Evolutionary conservation across 2,888 invertebrate genomes (phyloP).

Genomic region (Ectropis crepuscularia): DNA sequence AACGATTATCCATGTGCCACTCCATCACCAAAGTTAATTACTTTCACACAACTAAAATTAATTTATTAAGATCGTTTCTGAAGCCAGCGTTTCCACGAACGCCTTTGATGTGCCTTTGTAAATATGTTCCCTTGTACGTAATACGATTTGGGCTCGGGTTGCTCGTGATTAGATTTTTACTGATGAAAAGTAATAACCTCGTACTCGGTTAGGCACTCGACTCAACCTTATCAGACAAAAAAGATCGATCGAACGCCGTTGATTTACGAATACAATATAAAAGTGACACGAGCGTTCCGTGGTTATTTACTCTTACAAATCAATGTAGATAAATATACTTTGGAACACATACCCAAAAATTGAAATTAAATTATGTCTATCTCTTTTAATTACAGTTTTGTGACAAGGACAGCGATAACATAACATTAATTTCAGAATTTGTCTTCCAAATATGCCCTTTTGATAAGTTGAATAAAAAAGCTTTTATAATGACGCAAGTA

Average conservation of each 20-base stretch:
- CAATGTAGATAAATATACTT: too few species aligned
- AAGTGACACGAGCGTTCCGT: background rate
- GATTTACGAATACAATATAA: slow-evolving; percentile 29
- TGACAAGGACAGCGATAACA: too few species aligned
- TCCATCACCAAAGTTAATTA: slow-evolving; percentile 33
- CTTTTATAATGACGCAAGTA: too few species aligned
- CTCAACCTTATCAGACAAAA: slow-evolving; percentile 40
- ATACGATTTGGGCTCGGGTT: slow-evolving; percentile 35
- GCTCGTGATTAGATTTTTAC: slow-evolving; percentile 40
- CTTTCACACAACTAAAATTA: slow-evolving; percentile 33
- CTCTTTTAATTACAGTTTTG: too few species aligned
- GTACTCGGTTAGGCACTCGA: slow-evolving; percentile 29
- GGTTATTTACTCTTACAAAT: too few species aligned
- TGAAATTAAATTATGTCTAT: too few species aligned
- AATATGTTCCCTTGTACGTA: slow-evolving; percentile 34
- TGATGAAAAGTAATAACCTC: slow-evolving; percentile 36
- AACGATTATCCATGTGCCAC: slow-evolving; percentile 40
- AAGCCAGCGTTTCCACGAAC: slow-evolving; percentile 27
- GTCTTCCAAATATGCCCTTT: too few species aligned
- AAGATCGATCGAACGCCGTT: slow-evolving; percentile 30
- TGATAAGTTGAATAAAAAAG: too few species aligned
- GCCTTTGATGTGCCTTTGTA: slow-evolving; percentile 38
- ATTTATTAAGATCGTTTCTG: slow-evolving; percentile 34
- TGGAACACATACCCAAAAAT: too few species aligned
- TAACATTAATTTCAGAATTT: too few species aligned